Percentiles rank a stretch among this genome's conserved stretches.
phyloP scores from a whole-genome alignment of 2,113 vertebrate genomes.

The Entomyzon cyanotis region DNA sequence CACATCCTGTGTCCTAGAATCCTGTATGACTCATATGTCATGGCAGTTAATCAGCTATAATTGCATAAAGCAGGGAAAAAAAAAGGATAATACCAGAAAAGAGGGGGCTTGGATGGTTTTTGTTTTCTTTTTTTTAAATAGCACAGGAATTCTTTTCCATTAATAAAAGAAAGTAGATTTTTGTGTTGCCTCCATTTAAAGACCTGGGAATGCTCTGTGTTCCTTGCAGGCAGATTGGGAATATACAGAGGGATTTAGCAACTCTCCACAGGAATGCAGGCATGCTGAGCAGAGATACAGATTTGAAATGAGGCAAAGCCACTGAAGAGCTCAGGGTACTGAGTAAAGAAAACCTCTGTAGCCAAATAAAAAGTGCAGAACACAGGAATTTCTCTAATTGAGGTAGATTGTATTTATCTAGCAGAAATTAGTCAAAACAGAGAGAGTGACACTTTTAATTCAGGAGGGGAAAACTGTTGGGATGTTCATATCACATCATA shows the following conservation, averaged over 20 bases:
- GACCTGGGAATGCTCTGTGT: not conserved
- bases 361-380: not conserved
- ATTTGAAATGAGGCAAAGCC: not conserved
- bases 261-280: conserved; percentile 34
- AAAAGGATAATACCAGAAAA: not conserved
- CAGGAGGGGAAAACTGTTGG: not conserved
- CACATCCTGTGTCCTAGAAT: conserved; percentile 42
- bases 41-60: conserved; percentile 18
- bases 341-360: not conserved
- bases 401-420: not conserved
- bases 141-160: not conserved
- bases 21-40: conserved; percentile 48
- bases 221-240: conserved; percentile 14
- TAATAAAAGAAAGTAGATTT: not conserved
- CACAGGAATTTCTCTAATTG: not conserved
- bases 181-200: not conserved
- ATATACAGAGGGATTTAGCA: conserved; percentile 39
- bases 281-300: conserved; percentile 3
- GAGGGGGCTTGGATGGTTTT: not conserved
- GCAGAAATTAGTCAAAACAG: not conserved
- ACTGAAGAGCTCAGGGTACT: not conserved
- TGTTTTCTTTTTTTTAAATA: not conserved
- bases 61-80: not conserved
- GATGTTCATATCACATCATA: not conserved
- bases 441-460: not conserved